Conservation (phyloP, 1,140 invertebrate species). For the Rhagoletis zephyria region DNA sequence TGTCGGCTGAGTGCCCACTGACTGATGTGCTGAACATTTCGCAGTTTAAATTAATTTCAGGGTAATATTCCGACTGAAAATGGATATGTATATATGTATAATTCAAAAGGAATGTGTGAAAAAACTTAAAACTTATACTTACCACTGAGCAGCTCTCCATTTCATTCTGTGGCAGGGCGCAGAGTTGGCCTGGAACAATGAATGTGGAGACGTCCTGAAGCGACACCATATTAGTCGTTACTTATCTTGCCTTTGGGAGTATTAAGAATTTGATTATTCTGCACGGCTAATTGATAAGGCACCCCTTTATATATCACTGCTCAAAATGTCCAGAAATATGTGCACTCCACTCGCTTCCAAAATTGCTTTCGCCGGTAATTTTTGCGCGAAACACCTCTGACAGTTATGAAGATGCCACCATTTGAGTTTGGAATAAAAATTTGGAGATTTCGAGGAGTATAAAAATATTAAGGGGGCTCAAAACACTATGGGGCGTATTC, state of each 20-base stretch:
- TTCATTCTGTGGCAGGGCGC: constrained; percentile 55
- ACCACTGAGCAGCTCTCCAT: constrained; percentile 54
- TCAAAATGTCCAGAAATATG: too few relatives aligned
- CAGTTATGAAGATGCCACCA: not conserved
- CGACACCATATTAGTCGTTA: constrained; percentile 51
- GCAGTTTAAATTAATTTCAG: constrained; percentile 60
- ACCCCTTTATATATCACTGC: too few relatives aligned
- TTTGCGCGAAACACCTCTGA: not conserved
- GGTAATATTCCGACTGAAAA: constrained; percentile 58
- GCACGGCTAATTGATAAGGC: too few relatives aligned
- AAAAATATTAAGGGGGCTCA: too few relatives aligned
- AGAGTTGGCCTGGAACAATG: constrained; percentile 53
- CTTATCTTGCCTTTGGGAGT: too few relatives aligned
- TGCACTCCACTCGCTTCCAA: not conserved
- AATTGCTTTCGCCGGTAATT: not conserved
- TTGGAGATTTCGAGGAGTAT: not conserved
- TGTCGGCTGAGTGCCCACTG: constrained; percentile 25
- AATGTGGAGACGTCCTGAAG: constrained; percentile 56
- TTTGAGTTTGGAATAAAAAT: not conserved
- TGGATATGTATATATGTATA: not conserved
- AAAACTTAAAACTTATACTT: not conserved
- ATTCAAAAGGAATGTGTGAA: not conserved
- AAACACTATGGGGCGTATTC: too few relatives aligned
- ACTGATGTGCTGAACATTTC: constrained; percentile 57
- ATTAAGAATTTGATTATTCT: too few relatives aligned